These are phyloP conservation scores for Chiloscyllium punctatum DNA, from an alignment of 2,797 vertebrate species.

Conservation along the genomic window DNA sequence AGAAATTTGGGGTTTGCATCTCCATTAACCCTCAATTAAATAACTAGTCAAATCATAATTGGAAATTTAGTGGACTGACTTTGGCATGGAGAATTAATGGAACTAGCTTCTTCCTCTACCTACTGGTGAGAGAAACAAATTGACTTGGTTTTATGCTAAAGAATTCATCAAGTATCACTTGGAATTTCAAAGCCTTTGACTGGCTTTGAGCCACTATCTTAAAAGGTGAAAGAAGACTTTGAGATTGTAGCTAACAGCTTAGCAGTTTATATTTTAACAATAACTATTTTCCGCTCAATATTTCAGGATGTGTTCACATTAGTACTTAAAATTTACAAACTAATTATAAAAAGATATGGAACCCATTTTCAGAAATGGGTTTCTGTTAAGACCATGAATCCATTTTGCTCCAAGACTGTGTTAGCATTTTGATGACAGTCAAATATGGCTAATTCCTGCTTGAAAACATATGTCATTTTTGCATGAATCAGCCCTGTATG, in stretches of 20 bases:
- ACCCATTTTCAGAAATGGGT: not conserved
- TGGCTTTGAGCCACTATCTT: too few relatives aligned
- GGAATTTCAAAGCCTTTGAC: not conserved
- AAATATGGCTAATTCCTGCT: not conserved
- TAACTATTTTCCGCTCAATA: not conserved
- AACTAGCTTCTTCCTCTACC: not conserved
- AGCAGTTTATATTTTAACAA: conserved; percentile 4
- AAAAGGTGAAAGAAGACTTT: not conserved
- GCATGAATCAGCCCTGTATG: conserved; percentile 13
- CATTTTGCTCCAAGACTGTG: not conserved
- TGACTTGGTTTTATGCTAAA: not conserved
- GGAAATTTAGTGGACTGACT: not conserved
- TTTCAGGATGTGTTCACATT: not conserved
- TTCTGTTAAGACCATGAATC: not conserved
- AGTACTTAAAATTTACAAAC: not conserved
- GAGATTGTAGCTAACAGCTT: not conserved
- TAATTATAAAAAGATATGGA: not conserved
- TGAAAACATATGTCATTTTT: conserved; percentile 3
- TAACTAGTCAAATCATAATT: not conserved
- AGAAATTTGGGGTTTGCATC: not conserved
- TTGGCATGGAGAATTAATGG: not conserved
- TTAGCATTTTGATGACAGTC: not conserved
- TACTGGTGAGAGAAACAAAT: not conserved
- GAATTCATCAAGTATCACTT: not conserved
- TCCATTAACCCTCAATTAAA: not conserved